Base-by-base conservation (phyloP, 2,797 vertebrate species). In the Aratinga solstitialis region DNA sequence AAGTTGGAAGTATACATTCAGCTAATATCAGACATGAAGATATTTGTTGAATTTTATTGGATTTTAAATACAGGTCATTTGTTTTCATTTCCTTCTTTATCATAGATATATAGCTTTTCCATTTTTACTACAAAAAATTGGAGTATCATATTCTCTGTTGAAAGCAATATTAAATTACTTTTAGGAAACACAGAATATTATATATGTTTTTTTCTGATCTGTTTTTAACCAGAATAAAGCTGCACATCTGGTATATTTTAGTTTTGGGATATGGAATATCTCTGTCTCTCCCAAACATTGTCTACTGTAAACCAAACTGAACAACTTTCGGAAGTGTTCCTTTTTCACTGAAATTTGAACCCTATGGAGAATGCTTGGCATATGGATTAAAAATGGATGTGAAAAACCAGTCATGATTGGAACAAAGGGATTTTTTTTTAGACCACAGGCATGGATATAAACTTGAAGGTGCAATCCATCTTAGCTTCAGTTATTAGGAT, bases 221-320 rank as follows among this genome's bases (percentile, higher is more conserved):
- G 91, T 90, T 96, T 95, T 96, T 97, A 97, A 97, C 83, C 91
- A 97, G 97, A 96, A 97, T 90, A 97, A 97, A 97, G 93, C 94
- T 91, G 80, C 77, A 97, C 98, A 98, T 98, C 97, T 98, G 97
- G 94, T 97, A 97, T 97, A 98, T 98, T 98, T 98, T 98, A 98
- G 97, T 97, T 95, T 95, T 93, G 96, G 96, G 94, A 97, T 94
- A 97, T 97, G 94, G 90, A 97, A 96, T 98, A 97, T 97, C 96
- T 96, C 95, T 93, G 76, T 96, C 93, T 90, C 96, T 92, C 91
- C 91, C 95, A 92, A 97, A 97, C 96, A 91, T 96, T 97, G 96
- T 97, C 97, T 95, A 95, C 97, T 95, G 96, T 96, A 97, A 98
- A 97, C 93, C 87, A 95, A 96, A 96, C 83, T 94, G 97, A 97